Evolutionary conservation across 2,797 vertebrate genomes (phyloP), one percentile per base, ranked within the genome.

Genomic region (Podarcis lilfordi): DNA sequence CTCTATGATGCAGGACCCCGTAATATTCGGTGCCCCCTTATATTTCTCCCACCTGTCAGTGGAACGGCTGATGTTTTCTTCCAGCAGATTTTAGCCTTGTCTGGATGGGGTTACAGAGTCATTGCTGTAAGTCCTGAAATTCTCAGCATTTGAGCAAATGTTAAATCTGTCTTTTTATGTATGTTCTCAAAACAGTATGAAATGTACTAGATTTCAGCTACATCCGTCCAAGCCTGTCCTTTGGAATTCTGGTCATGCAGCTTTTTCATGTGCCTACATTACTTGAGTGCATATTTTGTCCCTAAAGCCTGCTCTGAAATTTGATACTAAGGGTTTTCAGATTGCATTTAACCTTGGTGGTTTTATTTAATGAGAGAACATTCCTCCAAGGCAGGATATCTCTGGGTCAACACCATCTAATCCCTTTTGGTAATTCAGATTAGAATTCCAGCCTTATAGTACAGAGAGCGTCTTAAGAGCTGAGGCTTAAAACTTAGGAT

Each of bases 51-150:
- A 7, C 98, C 99, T 0, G 99, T 99, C 90, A 99, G 99, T 3
- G 99, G 99, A 59, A 99, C 99, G 1, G 98, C 99, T 0, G 99
- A 99, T 90, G 98, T 99, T 10, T 99, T 99, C 96, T 99, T 99
- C 95, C 98, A 98, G 95, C 99, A 99, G 95, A 97, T 99, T 85
- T 94, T 99, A 96, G 98, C 99, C 17, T 96, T 99, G 93, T 99
- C 98, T 0, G 98, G 98, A 89, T 99, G 98, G 98, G 99, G 99
- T 84, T 99, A 99, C 97, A 97, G 99, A 91, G 98, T 99, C 79
- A 99, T 99, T 59, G 98, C 99, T 85, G 99, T 99, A 96, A 98
- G 98, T 97, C 37, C 40, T 19, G 2, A 7, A 82, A 32, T 29
- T n/a, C 35, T 69, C 17, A 0, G 10, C 11, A 0, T 21, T 79